Conservation (phyloP, 2,888 invertebrate species). For the Sinhomidia bicolor region DNA sequence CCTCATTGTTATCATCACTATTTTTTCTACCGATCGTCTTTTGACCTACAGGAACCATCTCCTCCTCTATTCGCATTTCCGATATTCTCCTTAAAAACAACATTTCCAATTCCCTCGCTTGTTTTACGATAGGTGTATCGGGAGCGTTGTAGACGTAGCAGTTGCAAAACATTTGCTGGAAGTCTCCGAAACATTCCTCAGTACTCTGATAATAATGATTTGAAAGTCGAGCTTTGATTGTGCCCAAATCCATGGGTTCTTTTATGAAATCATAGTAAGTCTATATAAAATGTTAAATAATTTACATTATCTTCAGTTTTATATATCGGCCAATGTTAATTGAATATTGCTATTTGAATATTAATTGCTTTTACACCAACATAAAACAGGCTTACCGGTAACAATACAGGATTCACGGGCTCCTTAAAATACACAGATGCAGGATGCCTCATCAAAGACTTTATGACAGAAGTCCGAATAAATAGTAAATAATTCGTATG, state of each 20-base stretch:
- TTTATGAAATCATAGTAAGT: constrained; percentile 8
- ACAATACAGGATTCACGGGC: too few relatives aligned
- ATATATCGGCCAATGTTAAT: too few relatives aligned
- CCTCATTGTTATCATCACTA: not conserved
- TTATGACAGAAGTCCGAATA: too few relatives aligned
- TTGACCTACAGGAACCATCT: not conserved
- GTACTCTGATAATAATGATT: constrained; percentile 34
- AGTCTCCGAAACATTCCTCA: constrained; percentile 9
- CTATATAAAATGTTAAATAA: constrained; percentile 1
- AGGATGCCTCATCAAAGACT: too few relatives aligned
- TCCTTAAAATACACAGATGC: too few relatives aligned
- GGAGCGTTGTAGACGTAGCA: constrained; percentile 28
- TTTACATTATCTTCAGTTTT: too few relatives aligned
- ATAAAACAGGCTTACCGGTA: too few relatives aligned
- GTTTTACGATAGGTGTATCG: not conserved
- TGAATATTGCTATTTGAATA: too few relatives aligned
- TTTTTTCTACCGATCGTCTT: not conserved
- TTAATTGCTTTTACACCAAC: too few relatives aligned
- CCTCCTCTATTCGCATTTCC: constrained; percentile 5
- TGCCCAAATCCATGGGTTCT: constrained; percentile 32
- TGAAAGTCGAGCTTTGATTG: not conserved
- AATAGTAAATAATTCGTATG: too few relatives aligned
- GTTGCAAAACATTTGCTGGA: constrained; percentile 34
- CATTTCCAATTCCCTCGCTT: not conserved
- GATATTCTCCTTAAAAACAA: not conserved